Percentiles rank a stretch among this genome's conserved stretches.
Conservation (phyloP, 1,140 invertebrate species). For the Platyscapa corneri region DNA sequence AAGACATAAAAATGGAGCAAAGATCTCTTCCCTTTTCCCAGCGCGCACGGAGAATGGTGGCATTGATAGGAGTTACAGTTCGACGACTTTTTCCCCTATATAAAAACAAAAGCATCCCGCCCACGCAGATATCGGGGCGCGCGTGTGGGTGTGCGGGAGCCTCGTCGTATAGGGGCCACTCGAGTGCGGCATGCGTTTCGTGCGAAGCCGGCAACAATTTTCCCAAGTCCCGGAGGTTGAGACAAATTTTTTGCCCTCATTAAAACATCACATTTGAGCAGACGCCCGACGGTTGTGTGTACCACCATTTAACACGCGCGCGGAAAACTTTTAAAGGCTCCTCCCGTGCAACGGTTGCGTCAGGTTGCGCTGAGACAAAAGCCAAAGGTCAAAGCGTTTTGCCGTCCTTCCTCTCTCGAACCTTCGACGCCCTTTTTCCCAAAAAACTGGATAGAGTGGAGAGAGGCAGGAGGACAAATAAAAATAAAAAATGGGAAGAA, state of each 20-base stretch:
- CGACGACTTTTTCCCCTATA: background rate
- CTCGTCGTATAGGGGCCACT: background rate
- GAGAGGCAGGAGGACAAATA: no score
- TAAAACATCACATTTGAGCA: constrained; percentile 38
- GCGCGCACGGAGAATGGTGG: background rate
- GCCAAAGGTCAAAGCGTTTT: constrained; percentile 32
- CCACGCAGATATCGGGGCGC: background rate
- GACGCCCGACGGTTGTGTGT: background rate
- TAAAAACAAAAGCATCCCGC: constrained; percentile 1
- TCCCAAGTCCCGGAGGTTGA: background rate
- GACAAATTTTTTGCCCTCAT: constrained; percentile 24
- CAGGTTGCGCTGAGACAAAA: constrained; percentile 11
- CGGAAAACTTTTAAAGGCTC: constrained; percentile 22
- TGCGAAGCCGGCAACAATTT: background rate
- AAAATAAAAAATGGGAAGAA: background rate
- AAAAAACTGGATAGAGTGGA: background rate
- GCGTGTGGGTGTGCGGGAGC: no score
- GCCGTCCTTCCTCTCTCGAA: background rate
- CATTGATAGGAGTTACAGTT: constrained; percentile 17
- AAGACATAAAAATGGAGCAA: background rate
- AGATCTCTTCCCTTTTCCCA: background rate
- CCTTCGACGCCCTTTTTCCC: constrained; percentile 1
- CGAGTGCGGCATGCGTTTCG: background rate
- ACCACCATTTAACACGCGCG: background rate
- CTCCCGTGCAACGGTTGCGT: background rate